These are phyloP conservation scores for Etheostoma perlongum DNA, from an alignment of 2,797 vertebrate genomes.

Conservation along the genomic window DNA sequence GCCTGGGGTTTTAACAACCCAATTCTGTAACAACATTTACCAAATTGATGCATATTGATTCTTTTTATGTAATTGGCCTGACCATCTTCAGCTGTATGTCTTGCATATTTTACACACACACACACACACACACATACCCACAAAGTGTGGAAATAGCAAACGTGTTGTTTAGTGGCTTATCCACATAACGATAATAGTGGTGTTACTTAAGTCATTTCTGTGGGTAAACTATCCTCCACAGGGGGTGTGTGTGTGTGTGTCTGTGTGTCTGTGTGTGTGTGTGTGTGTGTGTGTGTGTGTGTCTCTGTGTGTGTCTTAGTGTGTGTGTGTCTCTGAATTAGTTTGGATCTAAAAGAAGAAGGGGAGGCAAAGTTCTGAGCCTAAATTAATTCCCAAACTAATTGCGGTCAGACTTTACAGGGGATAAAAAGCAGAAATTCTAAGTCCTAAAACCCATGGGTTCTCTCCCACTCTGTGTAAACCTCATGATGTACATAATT, in stretches of 20 bases:
- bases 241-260: background rate
- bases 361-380: slow-evolving; percentile 67
- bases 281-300: slow-evolving; percentile 7
- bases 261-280: slow-evolving; percentile 18
- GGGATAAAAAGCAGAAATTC: slow-evolving; percentile 80
- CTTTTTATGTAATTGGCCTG: slow-evolving; percentile 22
- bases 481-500: slow-evolving; percentile 82
- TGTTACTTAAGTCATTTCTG: slow-evolving; percentile 33
- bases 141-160: background rate
- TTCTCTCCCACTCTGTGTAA: slow-evolving; percentile 67
- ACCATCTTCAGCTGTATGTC: background rate
- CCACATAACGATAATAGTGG: slow-evolving; percentile 10
- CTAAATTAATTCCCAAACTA: slow-evolving; percentile 83
- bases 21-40: slow-evolving; percentile 10
- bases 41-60: slow-evolving; percentile 36
- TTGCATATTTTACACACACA: too few species aligned
- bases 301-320: slow-evolving; percentile 29
- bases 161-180: background rate
- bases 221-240: slow-evolving; percentile 29
- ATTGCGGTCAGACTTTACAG: slow-evolving; percentile 77
- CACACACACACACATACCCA: background rate
- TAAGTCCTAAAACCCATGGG: slow-evolving; percentile 71
- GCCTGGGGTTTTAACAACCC: slow-evolving; percentile 19
- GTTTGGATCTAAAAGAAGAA: slow-evolving; percentile 62
- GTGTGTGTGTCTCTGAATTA: slow-evolving; percentile 56